Base-by-base conservation (phyloP, 1,140 invertebrate genomes). In the Gerris buenoi region DNA sequence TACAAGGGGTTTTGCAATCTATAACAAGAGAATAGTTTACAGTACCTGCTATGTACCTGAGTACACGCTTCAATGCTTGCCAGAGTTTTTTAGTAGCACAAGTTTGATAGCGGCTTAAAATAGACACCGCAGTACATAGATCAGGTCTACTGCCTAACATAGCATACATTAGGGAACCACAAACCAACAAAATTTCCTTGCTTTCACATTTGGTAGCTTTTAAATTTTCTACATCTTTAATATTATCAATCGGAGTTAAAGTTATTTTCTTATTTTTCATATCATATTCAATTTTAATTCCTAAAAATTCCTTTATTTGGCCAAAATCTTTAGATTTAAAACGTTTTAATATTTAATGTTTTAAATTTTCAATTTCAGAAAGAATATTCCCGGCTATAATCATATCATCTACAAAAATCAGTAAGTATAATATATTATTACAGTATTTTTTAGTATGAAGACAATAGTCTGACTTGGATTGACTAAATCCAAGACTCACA, bases 401-500 rank as follows among this genome's bases (percentile, higher is more conserved):
- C 33, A 46, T 10, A 46, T 46, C 33, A 46, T 46, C 33, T 18
- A 46, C 33, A 18, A 10, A 46, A 5, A 46, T 5, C 33, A 46
- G 33, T 46, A 46, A 46, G 18, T 46, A 46, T 5, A 46, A 10
- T 46, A 46, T 18, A 46, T 18, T 18, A 46, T 46, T 18, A 10
- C 18, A 10, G 18, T 5, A 10, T 18, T 46, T 46, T 18, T 46
- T 46, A 46, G 18, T 10, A 46, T 46, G 18, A 5, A 46, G 33
- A 46, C 33, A 46, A 18, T 5, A 10, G 33, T 46, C 33, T 65
- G 68, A 65, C 70, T 74, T 71, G 27, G 70, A 75, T 65, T 69
- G 72, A 27, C 68, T 67, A 65, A 74, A 76, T 57, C 68, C 69
- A 69, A 72, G 68, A 61, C 25, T 28, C 26, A 63, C 15, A 23